Evolutionary conservation across 2,797 vertebrate genomes (phyloP), one percentile per base, ranked within the genome.

Genomic region (Lemur catta): DNA sequence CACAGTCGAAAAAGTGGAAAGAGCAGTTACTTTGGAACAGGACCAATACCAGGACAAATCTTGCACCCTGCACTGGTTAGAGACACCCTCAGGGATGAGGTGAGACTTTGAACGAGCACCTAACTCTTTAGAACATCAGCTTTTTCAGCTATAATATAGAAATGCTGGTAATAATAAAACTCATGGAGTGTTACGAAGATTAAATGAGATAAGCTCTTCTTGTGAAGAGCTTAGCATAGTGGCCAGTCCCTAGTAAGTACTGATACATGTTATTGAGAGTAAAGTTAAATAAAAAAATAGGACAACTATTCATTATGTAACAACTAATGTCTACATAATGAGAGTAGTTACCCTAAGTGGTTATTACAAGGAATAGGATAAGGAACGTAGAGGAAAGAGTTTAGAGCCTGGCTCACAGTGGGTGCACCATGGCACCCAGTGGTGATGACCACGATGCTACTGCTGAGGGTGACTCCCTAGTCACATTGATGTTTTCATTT

Each of bases 351-450:
- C 59, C 30, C 13, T 7, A 10, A 69, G 61, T 6, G 15, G 22
- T 50, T 24, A 22, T 38, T 8, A 2, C 4, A 7, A 84, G 24
- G n/a, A 52, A 46, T 0, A 46, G 33, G 52, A 57, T 18, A 24
- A 26, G 1, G 15, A 28, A 1, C 1, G 2, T 0, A 4, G 7
- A 2, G 8, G 28, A 30, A 2, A 7, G n/a, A 22, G 2, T 35
- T 35, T 7, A 43, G 48, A 22, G 57, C 15, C 0, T 30, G 18
- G 18, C 71, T 15, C 38, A 2, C 3, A 0, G 10, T 0, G 4
- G 59, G n/a, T 18, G 9, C 33, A 13, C 11, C 1, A 1, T 0
- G 1, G 33, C 1, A 15, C 13, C 59, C 28, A 75, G 10, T 10
- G 69, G 13, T 0, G 18, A 15, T 5, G 33, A 18, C 17, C 10